Evolutionary conservation across 2,113 vertebrate genomes (phyloP).

Genomic region (Sterrhoptilus dennistouni): DNA sequence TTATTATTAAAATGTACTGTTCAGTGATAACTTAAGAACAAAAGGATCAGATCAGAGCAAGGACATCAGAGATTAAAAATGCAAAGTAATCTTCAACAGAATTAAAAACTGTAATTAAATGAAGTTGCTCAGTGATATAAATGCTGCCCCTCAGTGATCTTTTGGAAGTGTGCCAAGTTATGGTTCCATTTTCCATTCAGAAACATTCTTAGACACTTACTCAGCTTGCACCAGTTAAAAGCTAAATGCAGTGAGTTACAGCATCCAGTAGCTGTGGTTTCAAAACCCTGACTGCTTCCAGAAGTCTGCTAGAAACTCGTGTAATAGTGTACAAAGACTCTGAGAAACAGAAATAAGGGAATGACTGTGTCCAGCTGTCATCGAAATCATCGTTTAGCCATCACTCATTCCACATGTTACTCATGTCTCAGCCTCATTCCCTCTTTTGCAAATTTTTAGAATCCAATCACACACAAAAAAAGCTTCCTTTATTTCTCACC

Average conservation of each 20-base stretch:
- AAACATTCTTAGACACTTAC: not conserved
- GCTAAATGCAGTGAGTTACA: not conserved
- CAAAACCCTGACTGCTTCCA: not conserved
- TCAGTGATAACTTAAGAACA: not conserved
- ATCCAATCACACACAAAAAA: not conserved
- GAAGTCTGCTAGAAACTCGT: not conserved
- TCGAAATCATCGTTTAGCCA: fast-evolving
- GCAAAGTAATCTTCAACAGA: not conserved
- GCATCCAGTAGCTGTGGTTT: not conserved
- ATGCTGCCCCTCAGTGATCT: not conserved
- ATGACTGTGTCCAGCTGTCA: not conserved
- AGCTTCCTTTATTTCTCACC: not conserved
- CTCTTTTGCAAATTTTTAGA: not conserved
- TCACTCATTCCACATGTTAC: not conserved
- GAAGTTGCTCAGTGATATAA: not conserved
- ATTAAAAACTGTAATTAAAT: constrained; percentile 18
- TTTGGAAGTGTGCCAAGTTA: not conserved
- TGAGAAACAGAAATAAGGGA: not conserved
- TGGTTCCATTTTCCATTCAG: not conserved
- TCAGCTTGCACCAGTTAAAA: not conserved
- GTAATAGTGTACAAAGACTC: not conserved
- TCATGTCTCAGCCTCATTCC: not conserved
- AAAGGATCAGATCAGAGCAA: not conserved
- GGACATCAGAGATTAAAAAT: not conserved
- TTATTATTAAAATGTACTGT: not conserved